Conservation (phyloP, 2,797 vertebrate species). For the Gymnoscopelus microlampas region DNA sequence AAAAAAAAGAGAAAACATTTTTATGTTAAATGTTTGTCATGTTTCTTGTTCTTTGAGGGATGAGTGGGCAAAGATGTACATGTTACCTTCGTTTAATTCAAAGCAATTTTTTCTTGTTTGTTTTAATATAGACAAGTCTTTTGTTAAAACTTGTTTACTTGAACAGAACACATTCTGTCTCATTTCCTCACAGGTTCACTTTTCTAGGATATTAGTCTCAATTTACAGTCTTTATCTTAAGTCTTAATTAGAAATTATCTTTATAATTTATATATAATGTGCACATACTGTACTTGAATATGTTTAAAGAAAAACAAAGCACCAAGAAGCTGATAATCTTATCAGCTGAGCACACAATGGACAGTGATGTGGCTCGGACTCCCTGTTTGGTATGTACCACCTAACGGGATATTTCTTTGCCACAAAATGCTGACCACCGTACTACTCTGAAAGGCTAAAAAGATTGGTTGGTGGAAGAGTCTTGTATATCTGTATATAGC, state of each 20-base stretch:
- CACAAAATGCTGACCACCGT: neutral
- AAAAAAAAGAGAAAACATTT: slow-evolving; percentile 2
- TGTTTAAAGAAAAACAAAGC: slow-evolving; percentile 50
- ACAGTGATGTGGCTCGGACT: slow-evolving; percentile 25
- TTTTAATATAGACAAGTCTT: slow-evolving; percentile 43
- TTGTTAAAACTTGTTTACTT: slow-evolving; percentile 67
- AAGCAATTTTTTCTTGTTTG: slow-evolving; percentile 20
- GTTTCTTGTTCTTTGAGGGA: slow-evolving; percentile 46
- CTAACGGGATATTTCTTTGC: slow-evolving; percentile 1
- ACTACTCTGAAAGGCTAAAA: slow-evolving; percentile 15
- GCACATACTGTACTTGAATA: slow-evolving; percentile 81
- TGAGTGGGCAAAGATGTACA: neutral
- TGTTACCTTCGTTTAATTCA: slow-evolving; percentile 46
- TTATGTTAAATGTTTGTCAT: slow-evolving; percentile 10
- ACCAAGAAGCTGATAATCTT: slow-evolving; percentile 61
- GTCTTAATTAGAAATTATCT: slow-evolving; percentile 44
- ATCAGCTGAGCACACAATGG: slow-evolving; percentile 71
- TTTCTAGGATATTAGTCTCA: slow-evolving; percentile 33
- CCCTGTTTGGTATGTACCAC: slow-evolving; percentile 4
- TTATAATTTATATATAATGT: slow-evolving; percentile 72
- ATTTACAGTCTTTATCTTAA: slow-evolving; percentile 33
- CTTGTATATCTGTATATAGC: slow-evolving; percentile 90
- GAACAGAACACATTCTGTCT: slow-evolving; percentile 47
- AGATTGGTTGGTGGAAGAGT: slow-evolving; percentile 38
- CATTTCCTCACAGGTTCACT: slow-evolving; percentile 32